These are phyloP conservation scores for Chinchilla lanigera DNA, from an alignment of 2,113 vertebrate species.

Conservation along the genomic window DNA sequence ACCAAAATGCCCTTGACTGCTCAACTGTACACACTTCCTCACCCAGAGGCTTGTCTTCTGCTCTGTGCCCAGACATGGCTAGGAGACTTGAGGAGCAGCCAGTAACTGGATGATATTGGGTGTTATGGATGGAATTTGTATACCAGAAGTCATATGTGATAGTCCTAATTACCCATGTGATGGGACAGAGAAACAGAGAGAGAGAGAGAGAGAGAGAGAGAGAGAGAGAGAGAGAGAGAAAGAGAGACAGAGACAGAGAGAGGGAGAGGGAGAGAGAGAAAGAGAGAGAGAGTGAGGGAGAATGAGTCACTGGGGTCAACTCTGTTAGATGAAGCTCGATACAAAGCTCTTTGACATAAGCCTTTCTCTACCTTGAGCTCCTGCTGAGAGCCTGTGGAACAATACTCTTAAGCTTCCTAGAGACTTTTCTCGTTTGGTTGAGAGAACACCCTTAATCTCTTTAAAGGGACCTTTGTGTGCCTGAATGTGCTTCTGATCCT, in stretches of 20 bases:
- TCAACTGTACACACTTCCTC: background rate
- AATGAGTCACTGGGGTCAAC: background rate
- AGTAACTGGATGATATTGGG: background rate
- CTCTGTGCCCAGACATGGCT: background rate
- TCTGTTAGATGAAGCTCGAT: background rate
- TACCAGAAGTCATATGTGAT: background rate
- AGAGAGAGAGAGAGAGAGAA: too few relatives aligned
- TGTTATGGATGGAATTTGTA: background rate
- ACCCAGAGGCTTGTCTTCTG: background rate
- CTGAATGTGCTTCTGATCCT: background rate
- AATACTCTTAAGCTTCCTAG: background rate
- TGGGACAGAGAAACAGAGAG: too few relatives aligned
- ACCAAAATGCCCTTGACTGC: background rate
- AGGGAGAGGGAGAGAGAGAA: too few relatives aligned
- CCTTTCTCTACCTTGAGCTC: background rate
- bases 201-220: background rate
- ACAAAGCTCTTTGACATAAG: background rate
- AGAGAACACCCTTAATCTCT: background rate
- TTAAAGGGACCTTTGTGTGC: background rate
- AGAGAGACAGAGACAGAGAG: too few relatives aligned
- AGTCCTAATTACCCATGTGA: background rate
- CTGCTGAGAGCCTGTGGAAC: background rate
- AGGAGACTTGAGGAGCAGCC: background rate
- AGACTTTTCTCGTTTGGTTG: background rate
- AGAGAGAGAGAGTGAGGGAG: background rate